Evolutionary conservation across 2,888 invertebrate genomes (phyloP), one percentile per base, ranked within the genome.

Genomic region (Balanococcus diminutus): DNA sequence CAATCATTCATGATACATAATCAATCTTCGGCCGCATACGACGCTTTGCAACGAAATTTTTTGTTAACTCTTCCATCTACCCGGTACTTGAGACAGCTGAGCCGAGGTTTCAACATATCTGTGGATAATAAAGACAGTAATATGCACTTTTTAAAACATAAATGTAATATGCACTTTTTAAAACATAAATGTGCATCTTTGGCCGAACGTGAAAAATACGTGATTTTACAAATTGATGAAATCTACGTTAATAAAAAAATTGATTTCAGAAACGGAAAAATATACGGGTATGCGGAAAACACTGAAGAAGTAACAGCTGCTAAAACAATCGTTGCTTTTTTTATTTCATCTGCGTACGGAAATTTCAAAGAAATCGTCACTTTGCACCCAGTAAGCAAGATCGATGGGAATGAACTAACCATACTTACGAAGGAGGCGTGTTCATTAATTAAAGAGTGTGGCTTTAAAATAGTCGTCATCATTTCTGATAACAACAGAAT

Each of bases 301-400:
- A 32, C 11, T 31, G 14, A 81, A 36, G 5, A 25, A 36, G 16
- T 4, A 11, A 11, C 11, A 9, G 81, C 19, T 4, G 81, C 81
- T 2, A 36, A 25, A 39, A 81, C 81, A 36, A 46, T 36, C n/a
- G 39, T 39, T 39, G 25, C 81, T 2, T 81, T 81, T 36, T 5
- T 81, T 6, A 81, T 81, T 5, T 81, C 81, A 1, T 81, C 81
- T n/a, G 81, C 42, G 2, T 81, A 39, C n/a, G 81, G 81, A 3
- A 5, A 19, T 19, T 31, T 39, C 5, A 81, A 81, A n/a, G 81
- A 81, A 19, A 42, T 81, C 2, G 39, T 81, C 1, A 25, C 14
- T 19, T 46, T 81, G 9, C 16, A 81, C n/a, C 81, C 81, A 0
- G n/a, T 81, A 3, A 39, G 9, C 1, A 56, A 19, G n/a, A 5